Percentiles rank a stretch among this genome's conserved stretches.
These are phyloP conservation scores for Serinus canaria DNA, from an alignment of 2,113 vertebrate species.

Conservation along the genomic window DNA sequence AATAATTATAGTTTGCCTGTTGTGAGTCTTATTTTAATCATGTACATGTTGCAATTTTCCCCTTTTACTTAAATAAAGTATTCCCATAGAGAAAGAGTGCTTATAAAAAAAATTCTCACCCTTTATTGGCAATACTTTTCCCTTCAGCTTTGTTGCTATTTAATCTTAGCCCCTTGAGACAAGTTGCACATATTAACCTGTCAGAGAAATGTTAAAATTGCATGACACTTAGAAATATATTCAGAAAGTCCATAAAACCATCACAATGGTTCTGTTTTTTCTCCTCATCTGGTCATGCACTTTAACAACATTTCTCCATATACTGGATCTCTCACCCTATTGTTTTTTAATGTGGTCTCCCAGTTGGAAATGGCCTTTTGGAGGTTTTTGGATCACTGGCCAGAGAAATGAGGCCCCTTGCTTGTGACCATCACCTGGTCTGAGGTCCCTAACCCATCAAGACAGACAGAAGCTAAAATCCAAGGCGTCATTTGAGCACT, in stretches of 20 bases:
- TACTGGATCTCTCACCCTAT: background rate
- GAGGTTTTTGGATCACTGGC: background rate
- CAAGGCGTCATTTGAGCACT: background rate
- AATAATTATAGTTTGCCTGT: background rate
- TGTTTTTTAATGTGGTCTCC: background rate
- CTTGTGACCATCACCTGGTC: background rate
- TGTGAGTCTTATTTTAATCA: background rate
- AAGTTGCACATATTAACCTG: constrained; percentile 49
- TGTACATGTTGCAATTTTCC: background rate
- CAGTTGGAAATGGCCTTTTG: background rate
- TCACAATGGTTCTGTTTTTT: constrained; percentile 11
- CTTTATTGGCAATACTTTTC: constrained; percentile 19
- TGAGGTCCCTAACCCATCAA: background rate
- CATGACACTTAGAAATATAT: constrained; percentile 29
- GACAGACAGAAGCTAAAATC: background rate
- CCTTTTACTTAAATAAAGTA: background rate
- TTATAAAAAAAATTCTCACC: constrained; percentile 14
- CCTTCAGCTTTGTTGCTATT: constrained; percentile 22
- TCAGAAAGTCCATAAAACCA: constrained; percentile 49
- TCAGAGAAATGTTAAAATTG: constrained; percentile 33
- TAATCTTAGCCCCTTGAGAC: constrained; percentile 15
- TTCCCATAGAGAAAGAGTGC: background rate
- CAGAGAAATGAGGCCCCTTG: background rate
- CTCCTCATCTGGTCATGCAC: constrained; percentile 13
- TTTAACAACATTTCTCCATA: background rate